Conservation (phyloP, 2,797 vertebrate species). For the Darevskia nairensis region DNA sequence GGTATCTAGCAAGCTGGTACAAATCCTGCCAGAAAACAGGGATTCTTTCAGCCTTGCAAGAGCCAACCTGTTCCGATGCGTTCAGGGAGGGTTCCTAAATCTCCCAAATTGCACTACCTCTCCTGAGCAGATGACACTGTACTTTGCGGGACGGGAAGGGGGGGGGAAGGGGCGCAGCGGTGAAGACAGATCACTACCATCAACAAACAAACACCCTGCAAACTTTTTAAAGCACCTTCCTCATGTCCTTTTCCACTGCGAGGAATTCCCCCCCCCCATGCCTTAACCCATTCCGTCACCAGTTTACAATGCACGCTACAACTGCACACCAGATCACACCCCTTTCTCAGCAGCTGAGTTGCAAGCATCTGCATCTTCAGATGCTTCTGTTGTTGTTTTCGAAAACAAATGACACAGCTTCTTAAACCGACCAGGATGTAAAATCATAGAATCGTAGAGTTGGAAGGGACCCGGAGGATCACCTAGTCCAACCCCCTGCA, state of each 20-base stretch:
- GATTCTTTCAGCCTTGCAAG: slow-evolving; percentile 85
- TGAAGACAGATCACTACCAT: no score
- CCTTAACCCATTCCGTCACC: slow-evolving; percentile 13
- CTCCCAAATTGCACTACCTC: slow-evolving; percentile 42
- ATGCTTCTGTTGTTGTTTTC: slow-evolving; percentile 52
- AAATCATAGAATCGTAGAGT: slow-evolving; percentile 16
- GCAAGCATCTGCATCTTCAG: slow-evolving; percentile 72
- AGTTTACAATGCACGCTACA: slow-evolving; percentile 41
- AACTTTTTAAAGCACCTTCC: slow-evolving; percentile 25
- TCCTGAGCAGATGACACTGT: slow-evolving; percentile 9
- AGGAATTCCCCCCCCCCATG: slow-evolving; percentile 53
- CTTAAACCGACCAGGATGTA: slow-evolving; percentile 71
- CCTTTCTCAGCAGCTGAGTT: slow-evolving; percentile 70
- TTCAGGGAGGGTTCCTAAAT: slow-evolving; percentile 55
- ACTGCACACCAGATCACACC: slow-evolving; percentile 63
- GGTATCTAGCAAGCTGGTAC: slow-evolving; percentile 91
- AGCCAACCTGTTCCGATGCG: slow-evolving; percentile 76
- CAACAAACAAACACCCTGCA: background rate
- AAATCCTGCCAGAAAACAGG: slow-evolving; percentile 86
- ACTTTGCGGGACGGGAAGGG: rapidly evolving
- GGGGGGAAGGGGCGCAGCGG: background rate
- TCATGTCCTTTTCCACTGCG: slow-evolving; percentile 38
- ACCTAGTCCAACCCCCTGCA: no score
- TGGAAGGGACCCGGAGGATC: no score
- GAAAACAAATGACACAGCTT: slow-evolving; percentile 68